These are phyloP conservation scores for Toxonevra muliebris DNA, from an alignment of 2,888 invertebrate species.

Conservation along the genomic window DNA sequence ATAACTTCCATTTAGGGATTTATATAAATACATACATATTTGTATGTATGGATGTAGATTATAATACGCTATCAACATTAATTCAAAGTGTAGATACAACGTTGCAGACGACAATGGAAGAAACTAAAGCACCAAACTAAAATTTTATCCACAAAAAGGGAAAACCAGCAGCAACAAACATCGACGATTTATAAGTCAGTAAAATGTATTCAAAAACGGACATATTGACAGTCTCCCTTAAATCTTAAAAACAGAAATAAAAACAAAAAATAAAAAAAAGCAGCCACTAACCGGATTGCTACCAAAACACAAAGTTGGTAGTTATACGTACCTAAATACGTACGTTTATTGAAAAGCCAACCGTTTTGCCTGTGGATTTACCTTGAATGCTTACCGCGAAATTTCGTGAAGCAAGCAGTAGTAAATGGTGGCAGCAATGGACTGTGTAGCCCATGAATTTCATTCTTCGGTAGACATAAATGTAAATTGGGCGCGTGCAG, in stretches of 20 bases:
- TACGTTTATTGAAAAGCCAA: constrained; percentile 17
- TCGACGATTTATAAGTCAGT: constrained; percentile 53
- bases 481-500: constrained; percentile 66
- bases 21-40: no score
- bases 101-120: no score
- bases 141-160: not conserved
- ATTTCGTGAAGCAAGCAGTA: constrained; percentile 11
- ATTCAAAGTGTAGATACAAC: no score
- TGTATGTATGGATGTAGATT: no score
- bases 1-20: no score
- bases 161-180: constrained; percentile 31
- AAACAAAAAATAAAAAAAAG: constrained; percentile 34
- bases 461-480: constrained; percentile 62
- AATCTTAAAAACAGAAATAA: constrained; percentile 42
- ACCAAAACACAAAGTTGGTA: constrained; percentile 27
- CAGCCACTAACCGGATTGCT: constrained; percentile 19
- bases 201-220: constrained; percentile 51
- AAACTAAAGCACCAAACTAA: no score
- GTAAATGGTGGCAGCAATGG: not conserved
- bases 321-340: not conserved
- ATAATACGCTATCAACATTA: no score
- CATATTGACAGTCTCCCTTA: constrained; percentile 55
- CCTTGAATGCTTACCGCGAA: constrained; percentile 19
- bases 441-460: constrained; percentile 32
- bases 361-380: constrained; percentile 19